These are phyloP conservation scores for Urosaurus nigricauda DNA, from an alignment of 2,797 vertebrate species.

Conservation along the genomic window DNA sequence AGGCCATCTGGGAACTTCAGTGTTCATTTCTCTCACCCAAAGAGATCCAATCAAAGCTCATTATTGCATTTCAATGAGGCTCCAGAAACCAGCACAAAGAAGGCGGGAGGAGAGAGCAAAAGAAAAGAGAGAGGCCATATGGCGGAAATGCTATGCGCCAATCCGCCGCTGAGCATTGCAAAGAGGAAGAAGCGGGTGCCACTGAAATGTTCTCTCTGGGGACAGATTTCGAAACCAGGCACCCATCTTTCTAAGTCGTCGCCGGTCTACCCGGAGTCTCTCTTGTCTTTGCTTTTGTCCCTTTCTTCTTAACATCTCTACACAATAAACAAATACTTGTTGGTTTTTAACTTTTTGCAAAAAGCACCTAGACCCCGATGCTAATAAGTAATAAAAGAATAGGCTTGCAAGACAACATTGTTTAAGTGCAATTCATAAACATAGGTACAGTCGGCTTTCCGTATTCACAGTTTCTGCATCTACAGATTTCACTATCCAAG, in stretches of 20 bases:
- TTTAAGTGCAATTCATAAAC: not conserved
- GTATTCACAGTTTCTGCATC: too few species aligned
- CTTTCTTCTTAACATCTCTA: not conserved
- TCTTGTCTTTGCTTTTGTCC: too few species aligned
- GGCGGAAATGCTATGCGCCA: not conserved
- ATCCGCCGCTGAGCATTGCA: not conserved
- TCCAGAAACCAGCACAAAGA: not conserved
- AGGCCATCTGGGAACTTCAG: not conserved
- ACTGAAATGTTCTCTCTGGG: not conserved
- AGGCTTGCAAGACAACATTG: not conserved
- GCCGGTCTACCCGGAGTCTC: not conserved
- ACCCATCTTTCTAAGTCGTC: not conserved
- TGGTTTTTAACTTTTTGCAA: not conserved
- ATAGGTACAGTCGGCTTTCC: too few species aligned
- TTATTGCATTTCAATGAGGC: not conserved
- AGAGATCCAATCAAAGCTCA: not conserved
- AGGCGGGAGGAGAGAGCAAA: not conserved
- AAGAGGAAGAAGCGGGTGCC: constrained; percentile 28
- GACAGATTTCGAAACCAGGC: not conserved
- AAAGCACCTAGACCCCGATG: not conserved
- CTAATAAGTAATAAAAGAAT: not conserved
- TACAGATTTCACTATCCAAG: too few species aligned
- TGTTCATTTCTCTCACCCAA: not conserved
- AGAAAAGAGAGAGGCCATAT: not conserved
- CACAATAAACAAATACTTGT: not conserved